These are phyloP conservation scores for Zaprionus taronus DNA, from an alignment of 1,140 invertebrate genomes.

Conservation along the genomic window DNA sequence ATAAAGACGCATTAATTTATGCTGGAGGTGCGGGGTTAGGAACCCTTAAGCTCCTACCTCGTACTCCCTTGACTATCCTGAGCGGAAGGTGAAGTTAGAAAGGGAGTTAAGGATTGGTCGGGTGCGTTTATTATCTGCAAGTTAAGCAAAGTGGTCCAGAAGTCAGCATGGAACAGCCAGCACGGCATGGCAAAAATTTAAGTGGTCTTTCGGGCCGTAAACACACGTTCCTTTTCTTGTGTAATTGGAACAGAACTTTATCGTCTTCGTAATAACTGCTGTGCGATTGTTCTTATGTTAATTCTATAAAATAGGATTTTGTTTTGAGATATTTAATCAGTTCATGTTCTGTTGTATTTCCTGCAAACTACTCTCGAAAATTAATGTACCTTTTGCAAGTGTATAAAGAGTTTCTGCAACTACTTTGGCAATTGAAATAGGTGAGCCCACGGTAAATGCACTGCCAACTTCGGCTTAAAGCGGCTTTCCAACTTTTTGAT, in stretches of 20 bases:
- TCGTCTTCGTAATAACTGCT: neutral
- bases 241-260: neutral
- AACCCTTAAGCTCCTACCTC: neutral
- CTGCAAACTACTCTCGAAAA: neutral
- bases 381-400: neutral
- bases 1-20: conserved; percentile 82
- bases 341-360: too few relatives aligned
- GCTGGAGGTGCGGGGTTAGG: conserved; percentile 35
- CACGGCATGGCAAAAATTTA: conserved; percentile 16
- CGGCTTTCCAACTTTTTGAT: conserved; percentile 70
- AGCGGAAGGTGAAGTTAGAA: conserved; percentile 2
- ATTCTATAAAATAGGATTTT: neutral
- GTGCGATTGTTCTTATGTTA: neutral
- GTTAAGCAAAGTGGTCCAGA: conserved; percentile 22
- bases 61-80: neutral
- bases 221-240: conserved; percentile 23
- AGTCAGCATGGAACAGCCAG: neutral
- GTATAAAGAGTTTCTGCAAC: neutral
- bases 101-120: neutral
- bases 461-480: conserved; percentile 37
- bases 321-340: neutral
- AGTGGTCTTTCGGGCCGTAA: conserved; percentile 40
- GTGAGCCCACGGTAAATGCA: conserved; percentile 50
- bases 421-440: conserved; percentile 67
- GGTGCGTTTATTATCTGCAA: conserved; percentile 67